phyloP scores from a whole-genome alignment of 2,888 invertebrate genomes.

The Vesta saturnalis region DNA sequence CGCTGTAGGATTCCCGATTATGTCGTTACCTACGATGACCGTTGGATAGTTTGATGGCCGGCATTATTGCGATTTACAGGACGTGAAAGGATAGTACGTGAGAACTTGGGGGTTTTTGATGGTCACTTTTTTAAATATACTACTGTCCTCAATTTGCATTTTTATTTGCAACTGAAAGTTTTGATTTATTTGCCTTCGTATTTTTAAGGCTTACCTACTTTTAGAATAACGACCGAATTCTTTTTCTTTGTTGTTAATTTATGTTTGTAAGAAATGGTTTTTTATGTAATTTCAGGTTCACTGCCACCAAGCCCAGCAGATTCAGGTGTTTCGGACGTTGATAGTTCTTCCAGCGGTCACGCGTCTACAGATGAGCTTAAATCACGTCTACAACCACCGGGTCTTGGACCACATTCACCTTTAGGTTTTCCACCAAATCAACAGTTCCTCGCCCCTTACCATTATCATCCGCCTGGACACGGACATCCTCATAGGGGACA shows the following conservation, averaged over 20 bases:
- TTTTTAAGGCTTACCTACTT: constrained; percentile 10
- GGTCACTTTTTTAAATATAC: constrained; percentile 47
- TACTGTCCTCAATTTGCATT: constrained; percentile 60
- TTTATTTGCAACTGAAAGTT: constrained; percentile 59
- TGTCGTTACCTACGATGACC: constrained; percentile 63
- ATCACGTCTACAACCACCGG: constrained; percentile 80
- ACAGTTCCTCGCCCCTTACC: constrained; percentile 74
- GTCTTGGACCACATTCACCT: constrained; percentile 59
- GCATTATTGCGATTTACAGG: constrained; percentile 53
- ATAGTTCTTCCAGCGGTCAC: constrained; percentile 86
- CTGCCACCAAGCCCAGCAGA: constrained; percentile 97
- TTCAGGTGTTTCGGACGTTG: constrained; percentile 96
- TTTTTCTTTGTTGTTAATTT: neutral
- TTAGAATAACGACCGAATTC: too few relatives aligned
- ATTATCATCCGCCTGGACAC: constrained; percentile 63
- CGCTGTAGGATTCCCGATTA: constrained; percentile 58
- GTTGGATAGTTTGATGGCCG: constrained; percentile 54
- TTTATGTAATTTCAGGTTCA: constrained; percentile 76
- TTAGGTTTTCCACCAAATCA: constrained; percentile 60
- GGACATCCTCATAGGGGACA: constrained; percentile 46
- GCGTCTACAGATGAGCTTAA: constrained; percentile 85
- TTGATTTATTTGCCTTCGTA: constrained; percentile 57
- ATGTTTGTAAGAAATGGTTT: constrained; percentile 5
- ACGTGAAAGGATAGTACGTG: constrained; percentile 57
- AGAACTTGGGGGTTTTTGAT: constrained; percentile 56